A percentile compares a stretch with the other conserved stretches of the same genome.
Evolutionary conservation across 2,113 vertebrate genomes (phyloP).

Genomic region (rabbit (Oryctolagus cuniculus)): mOryCun1.1 NC_091439.1:42358001-42358500

Average conservation of each 20-base stretch:
- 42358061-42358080: neutral
- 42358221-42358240: neutral
- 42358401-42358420: neutral
- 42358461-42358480: neutral
- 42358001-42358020: neutral
- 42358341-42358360: neutral
- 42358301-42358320: neutral
- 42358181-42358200: neutral
- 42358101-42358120: neutral
- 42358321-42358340: neutral
- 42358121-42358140: conserved; percentile 33
- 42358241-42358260: neutral
- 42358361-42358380: neutral
- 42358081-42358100: neutral
- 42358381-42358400: neutral
- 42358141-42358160: conserved; percentile 33
- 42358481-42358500: neutral
- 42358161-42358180: neutral
- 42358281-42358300: neutral
- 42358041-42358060: neutral
- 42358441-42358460: neutral
- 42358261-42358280: neutral
- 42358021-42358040: neutral
- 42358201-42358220: conserved; percentile 2
- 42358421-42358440: neutral